These are phyloP conservation scores for Cephus pulcher DNA, from an alignment of 2,888 invertebrate genomes.

Conservation along the genomic window DNA sequence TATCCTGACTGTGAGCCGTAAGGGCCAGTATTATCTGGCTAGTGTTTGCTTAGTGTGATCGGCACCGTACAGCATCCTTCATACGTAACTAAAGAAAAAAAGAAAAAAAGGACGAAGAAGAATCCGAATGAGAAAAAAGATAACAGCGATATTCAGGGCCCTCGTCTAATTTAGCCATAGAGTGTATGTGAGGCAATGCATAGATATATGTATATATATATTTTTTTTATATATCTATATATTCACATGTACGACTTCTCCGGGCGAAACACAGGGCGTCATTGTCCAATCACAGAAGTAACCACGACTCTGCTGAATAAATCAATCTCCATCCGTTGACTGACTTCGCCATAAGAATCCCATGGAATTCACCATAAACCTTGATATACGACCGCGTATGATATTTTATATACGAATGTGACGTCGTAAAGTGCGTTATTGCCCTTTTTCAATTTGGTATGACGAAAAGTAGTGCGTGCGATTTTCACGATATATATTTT, in stretches of 20 bases:
- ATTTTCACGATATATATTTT: not conserved
- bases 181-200: not conserved
- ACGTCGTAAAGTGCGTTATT: not conserved
- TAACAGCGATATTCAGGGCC: not conserved
- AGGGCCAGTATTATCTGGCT: not conserved
- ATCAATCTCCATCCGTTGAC: slow-evolving; percentile 15
- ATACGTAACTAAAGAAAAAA: not conserved
- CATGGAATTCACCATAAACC: not conserved
- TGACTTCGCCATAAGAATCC: slow-evolving; percentile 15
- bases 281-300: slow-evolving; percentile 21
- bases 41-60: slow-evolving; percentile 18
- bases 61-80: not conserved
- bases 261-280: slow-evolving; percentile 15
- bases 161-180: not conserved
- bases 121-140: not conserved
- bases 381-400: slow-evolving; percentile 13
- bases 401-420: not conserved
- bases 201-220: not conserved
- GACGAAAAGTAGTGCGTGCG: not conserved
- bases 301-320: slow-evolving; percentile 18
- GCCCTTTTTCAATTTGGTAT: not conserved
- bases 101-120: not conserved
- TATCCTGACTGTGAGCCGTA: not conserved
- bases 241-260: not conserved
- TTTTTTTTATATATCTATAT: not conserved